These are phyloP conservation scores for Astreopora myriophthalma DNA, from an alignment of 64 coral and sea anemone genomes.

Conservation along the genomic window DNA sequence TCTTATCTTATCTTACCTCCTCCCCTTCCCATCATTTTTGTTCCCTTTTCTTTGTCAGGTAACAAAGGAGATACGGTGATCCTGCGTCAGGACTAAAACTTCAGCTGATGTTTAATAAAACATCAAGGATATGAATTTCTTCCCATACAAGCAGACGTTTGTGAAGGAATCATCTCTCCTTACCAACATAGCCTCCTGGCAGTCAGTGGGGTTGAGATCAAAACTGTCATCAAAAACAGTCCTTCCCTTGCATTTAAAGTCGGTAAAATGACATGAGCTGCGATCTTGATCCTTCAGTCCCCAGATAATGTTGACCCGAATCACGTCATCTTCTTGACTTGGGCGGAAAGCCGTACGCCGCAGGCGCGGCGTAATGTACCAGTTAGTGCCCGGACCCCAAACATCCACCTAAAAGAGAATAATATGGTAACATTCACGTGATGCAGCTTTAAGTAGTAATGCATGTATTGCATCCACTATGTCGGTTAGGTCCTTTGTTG, in stretches of 20 bases:
- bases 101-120: too few species aligned
- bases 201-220: conserved; percentile 74
- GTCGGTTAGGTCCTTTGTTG: too few species aligned
- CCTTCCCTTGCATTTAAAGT: conserved; percentile 77
- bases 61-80: too few species aligned
- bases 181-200: conserved; percentile 71
- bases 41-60: too few species aligned
- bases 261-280: conserved; percentile 71
- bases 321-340: conserved; percentile 77
- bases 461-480: neutral
- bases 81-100: too few species aligned
- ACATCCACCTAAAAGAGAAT: conserved; percentile 56
- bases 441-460: too few species aligned
- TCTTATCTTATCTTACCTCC: too few species aligned
- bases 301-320: conserved; percentile 76
- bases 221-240: conserved; percentile 80
- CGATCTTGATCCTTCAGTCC: conserved; percentile 76
- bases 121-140: too few species aligned
- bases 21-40: too few species aligned
- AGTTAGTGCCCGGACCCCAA: conserved; percentile 75
- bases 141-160: too few species aligned
- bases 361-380: conserved; percentile 49
- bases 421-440: neutral
- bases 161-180: neutral
- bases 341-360: conserved; percentile 35